These are phyloP conservation scores for Sebastes matsubarae DNA, from an alignment of 2,797 vertebrate genomes.

Conservation along the genomic window DNA sequence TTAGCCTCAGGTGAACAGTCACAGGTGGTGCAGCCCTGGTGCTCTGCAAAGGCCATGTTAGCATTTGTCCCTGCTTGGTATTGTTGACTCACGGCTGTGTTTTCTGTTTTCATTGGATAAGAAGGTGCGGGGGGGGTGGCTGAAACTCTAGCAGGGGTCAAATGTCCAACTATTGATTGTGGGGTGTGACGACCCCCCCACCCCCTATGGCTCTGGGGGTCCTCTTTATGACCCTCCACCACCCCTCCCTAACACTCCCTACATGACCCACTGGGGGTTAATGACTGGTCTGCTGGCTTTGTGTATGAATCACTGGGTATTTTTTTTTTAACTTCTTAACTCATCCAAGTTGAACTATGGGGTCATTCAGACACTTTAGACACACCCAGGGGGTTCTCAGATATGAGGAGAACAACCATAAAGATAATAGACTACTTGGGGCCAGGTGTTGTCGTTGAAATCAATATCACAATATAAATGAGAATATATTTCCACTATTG, in stretches of 20 bases:
- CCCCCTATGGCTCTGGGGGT: constrained; percentile 46
- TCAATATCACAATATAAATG: background rate
- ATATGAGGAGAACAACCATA: constrained; percentile 3
- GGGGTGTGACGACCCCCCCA: constrained; percentile 48
- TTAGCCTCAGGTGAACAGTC: constrained; percentile 68
- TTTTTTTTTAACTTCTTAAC: constrained; percentile 12
- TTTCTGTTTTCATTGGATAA: constrained; percentile 69
- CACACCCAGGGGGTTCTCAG: constrained; percentile 35
- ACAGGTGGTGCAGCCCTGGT: constrained; percentile 59
- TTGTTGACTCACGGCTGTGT: constrained; percentile 57
- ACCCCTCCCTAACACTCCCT: constrained; percentile 51
- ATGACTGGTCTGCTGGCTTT: constrained; percentile 64
- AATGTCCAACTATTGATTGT: constrained; percentile 76
- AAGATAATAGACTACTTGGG: constrained; percentile 4
- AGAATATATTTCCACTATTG: background rate
- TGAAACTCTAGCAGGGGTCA: constrained; percentile 70
- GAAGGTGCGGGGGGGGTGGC: constrained; percentile 24
- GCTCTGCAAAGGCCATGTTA: constrained; percentile 44
- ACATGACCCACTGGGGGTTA: constrained; percentile 64
- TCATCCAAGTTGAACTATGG: constrained; percentile 24
- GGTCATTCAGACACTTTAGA: constrained; percentile 17
- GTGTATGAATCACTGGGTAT: constrained; percentile 57
- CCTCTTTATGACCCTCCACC: constrained; percentile 60
- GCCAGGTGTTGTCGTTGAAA: background rate
- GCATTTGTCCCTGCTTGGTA: constrained; percentile 27